Base-by-base conservation (phyloP, 2,113 vertebrate species). In the Phalacrocorax pelagicus region DNA sequence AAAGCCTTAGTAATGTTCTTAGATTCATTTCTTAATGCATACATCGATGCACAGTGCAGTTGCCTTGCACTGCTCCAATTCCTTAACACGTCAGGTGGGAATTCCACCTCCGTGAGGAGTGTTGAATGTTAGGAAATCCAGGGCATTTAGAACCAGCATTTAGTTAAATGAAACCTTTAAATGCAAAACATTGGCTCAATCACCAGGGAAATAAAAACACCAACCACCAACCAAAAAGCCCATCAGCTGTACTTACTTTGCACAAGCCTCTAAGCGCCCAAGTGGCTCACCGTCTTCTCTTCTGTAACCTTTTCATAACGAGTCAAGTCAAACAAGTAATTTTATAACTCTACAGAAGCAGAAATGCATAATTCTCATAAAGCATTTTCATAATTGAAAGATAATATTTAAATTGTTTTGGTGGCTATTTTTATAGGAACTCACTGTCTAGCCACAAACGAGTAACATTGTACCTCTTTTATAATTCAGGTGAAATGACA, bases 181-280 rank as follows among this genome's bases (percentile, higher is more conserved):
- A 82, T 36, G 70, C 47, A 90, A 82, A 90, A n/a, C 5, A 46
- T 5, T 27, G 58, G 23, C 46, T 86, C 52, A 40, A 3, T 42
- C 40, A 44, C 12, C 9, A 26, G 6, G 32, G 30, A 24, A 77
- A 38, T 52, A 36, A 71, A 40, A 24, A 38, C 34, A 38, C 4
- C 29, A 65, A 29, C 10, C 18, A 38, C 26, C 26, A 70, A 38
- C 1, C 17, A 23, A 26, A 8, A 20, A 3, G 19, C 4, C 40
- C 58, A 20, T 4, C 12, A 57, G 70, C 34, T 17, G 44, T 51
- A 97, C 99, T 98, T 90, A 99, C 99, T 98, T 99, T 42, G 98
- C 99, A 96, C 99, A 99, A 10, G 99, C 99, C 29, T 98, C 72
- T 61, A 99, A 93, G 55, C 97, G 97, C 61, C 98, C 98, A 42